These are phyloP conservation scores for Eleginops maclovinus DNA, from an alignment of 2,113 vertebrate species.

Conservation along the genomic window DNA sequence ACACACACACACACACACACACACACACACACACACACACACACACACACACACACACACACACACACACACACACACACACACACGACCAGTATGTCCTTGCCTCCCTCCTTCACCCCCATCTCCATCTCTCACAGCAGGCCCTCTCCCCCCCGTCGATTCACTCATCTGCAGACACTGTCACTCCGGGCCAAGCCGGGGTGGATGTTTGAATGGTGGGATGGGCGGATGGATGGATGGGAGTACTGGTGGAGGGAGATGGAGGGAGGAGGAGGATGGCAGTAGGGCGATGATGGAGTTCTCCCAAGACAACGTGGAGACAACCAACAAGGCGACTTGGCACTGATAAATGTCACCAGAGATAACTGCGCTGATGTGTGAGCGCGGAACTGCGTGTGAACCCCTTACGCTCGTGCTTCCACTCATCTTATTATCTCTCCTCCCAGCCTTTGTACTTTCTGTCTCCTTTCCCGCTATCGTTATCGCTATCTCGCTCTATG, in stretches of 20 bases:
- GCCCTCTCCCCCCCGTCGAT: conserved; percentile 28
- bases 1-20: too few relatives aligned
- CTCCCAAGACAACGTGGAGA: conserved; percentile 40
- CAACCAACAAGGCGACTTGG: conserved; percentile 45
- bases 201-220: conserved; percentile 39
- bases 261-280: conserved; percentile 6
- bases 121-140: conserved; percentile 25
- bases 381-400: conserved; percentile 29
- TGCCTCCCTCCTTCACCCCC: conserved; percentile 40
- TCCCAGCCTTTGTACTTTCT: not conserved
- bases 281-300: conserved; percentile 51
- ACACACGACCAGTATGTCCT: conserved; percentile 32
- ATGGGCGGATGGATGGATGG: conserved; percentile 18
- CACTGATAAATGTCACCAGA: conserved; percentile 59
- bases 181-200: conserved; percentile 35
- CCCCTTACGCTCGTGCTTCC: conserved; percentile 29
- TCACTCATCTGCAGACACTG: conserved; percentile 39
- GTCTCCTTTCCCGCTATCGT: not conserved
- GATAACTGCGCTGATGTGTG: conserved; percentile 32
- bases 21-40: too few relatives aligned
- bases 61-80: too few relatives aligned
- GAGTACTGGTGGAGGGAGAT: conserved; percentile 16
- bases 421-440: conserved; percentile 32
- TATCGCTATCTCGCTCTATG: not conserved
- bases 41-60: too few relatives aligned